These are phyloP conservation scores for Drosophila limbata DNA, from an alignment of 2,888 invertebrate species.

Conservation along the genomic window DNA sequence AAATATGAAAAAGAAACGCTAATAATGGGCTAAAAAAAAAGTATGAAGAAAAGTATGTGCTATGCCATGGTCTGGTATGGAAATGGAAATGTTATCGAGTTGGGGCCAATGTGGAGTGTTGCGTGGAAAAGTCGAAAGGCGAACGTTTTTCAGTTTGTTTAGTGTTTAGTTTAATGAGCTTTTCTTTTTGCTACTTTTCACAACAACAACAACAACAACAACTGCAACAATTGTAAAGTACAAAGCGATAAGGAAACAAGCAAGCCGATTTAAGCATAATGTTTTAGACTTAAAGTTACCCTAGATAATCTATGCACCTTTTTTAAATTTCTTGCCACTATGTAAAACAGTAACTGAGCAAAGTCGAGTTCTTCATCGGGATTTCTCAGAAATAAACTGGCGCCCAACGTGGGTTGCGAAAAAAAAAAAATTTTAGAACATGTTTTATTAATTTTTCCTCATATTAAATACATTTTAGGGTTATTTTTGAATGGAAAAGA, in stretches of 20 bases:
- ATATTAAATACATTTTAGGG: no score
- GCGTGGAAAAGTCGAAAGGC: conserved; percentile 41
- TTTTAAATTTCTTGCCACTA: no score
- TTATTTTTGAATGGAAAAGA: no score
- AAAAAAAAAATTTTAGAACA: no score
- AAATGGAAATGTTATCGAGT: conserved; percentile 22
- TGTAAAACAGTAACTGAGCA: no score
- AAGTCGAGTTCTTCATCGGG: no score
- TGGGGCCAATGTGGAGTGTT: conserved; percentile 21
- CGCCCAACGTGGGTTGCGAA: no score
- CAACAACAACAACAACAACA: conserved; percentile 11
- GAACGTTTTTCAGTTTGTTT: conserved; percentile 44
- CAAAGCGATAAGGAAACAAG: conserved; percentile 25
- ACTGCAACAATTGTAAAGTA: conserved; percentile 27
- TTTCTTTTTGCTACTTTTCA: conserved; percentile 57
- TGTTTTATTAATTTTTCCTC: no score
- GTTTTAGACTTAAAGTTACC: conserved; percentile 10
- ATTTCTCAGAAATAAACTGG: no score
- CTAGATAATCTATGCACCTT: background rate
- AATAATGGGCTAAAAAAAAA: conserved; percentile 16
- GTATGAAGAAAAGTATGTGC: conserved; percentile 37
- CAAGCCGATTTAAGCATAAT: background rate
- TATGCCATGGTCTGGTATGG: conserved; percentile 18
- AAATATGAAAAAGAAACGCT: conserved; percentile 44
- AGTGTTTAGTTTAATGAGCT: conserved; percentile 74